Evolutionary conservation across 2,888 invertebrate species (phyloP).

Genomic region (Notocelia uddmanniana): DNA sequence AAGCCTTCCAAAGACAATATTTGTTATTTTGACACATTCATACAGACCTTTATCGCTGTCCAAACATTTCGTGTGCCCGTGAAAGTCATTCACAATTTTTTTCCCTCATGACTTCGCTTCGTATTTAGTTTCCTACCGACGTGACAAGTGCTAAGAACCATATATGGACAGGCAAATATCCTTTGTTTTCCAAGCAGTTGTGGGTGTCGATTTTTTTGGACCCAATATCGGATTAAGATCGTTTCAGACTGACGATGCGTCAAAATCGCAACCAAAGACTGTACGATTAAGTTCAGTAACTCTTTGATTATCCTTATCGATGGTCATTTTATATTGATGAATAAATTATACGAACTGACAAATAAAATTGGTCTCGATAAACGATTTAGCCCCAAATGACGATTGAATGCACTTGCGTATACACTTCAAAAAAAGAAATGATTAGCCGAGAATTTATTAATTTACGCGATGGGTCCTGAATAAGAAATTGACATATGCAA

Average conservation of each 20-base stretch:
- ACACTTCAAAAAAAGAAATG: constrained; percentile 14
- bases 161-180: constrained; percentile 76
- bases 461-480: constrained; percentile 7
- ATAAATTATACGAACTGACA: constrained; percentile 40
- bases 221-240: constrained; percentile 61
- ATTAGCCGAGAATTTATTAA: constrained; percentile 4
- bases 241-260: constrained; percentile 51
- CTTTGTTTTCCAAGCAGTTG: constrained; percentile 68
- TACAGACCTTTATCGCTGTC: constrained; percentile 80
- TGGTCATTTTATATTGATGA: constrained; percentile 34
- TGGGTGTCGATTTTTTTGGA: constrained; percentile 65
- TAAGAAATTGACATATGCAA: constrained; percentile 31
- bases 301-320: constrained; percentile 39
- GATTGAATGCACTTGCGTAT: constrained; percentile 38
- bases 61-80: constrained; percentile 82
- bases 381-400: constrained; percentile 31
- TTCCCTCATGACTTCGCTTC: constrained; percentile 68
- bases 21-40: constrained; percentile 86
- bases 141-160: constrained; percentile 83
- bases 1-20: constrained; percentile 77
- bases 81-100: constrained; percentile 81
- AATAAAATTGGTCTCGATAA: constrained; percentile 38
- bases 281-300: constrained; percentile 36
- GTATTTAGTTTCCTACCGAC: constrained; percentile 82
- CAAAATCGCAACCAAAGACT: constrained; percentile 12